Base-by-base conservation (phyloP, 2,797 vertebrate genomes). In the Gila robusta region DNA sequence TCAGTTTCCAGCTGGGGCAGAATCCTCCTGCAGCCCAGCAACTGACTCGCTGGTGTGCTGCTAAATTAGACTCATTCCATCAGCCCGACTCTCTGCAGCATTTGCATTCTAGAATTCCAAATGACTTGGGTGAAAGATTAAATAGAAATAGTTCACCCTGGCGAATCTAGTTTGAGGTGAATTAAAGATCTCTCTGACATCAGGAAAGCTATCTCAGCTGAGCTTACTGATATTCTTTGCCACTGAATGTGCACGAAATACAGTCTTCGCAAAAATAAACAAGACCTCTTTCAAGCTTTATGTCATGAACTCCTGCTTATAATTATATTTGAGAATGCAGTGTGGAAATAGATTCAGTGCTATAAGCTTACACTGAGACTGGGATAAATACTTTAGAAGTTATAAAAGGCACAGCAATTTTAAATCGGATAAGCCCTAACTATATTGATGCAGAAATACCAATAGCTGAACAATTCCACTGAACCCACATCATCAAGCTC, bases 81-180 rank as follows among this genome's bases (percentile, higher is more conserved):
- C 47, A 39, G 82, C 70, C 52, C 6, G 12, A 82, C 39, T 47
- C 79, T 21, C 56, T 28, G 41, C 37, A 77, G 79, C 74, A 73
- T 88, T 87, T 88, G 80, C 80, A 79, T 86, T 88, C 79, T 80
- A 49, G 82, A 88, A 88, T 86, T 82, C 80, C 87, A 83, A 86
- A 86, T 67, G 56, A 86, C 73, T 84, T 32, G 56, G 41, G 81
- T 7, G 0, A 77, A 47, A 85, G 85, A 87, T 87, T 83, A 80
- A 88, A 84, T 35, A 85, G 78, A 88, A 87, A 80, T 28, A 71
- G 76, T 83, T 83, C 44, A 41, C 39, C 28, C 82, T 21, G 79
- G 76, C 44, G 67, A 72, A 88, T 87, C 82, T 79, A 87, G 69
- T 84, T 79, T 81, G 59, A 72, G 80, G 80, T 79, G 14, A 86